Percentiles rank a stretch among this genome's conserved stretches.
Conservation (phyloP, 2,113 vertebrate genomes). For the Erpornis zantholeuca region DNA sequence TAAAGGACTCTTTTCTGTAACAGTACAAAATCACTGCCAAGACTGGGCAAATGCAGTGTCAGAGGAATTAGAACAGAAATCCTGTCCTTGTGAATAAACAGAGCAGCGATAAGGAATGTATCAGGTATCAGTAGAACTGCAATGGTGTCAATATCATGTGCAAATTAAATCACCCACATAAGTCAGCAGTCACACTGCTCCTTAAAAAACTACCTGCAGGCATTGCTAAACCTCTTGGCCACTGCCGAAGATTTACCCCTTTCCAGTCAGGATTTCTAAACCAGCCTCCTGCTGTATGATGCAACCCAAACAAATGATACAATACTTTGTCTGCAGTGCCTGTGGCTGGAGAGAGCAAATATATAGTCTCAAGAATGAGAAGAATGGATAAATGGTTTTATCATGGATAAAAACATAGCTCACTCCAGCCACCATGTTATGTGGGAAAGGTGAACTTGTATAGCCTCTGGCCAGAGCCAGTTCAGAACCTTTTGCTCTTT, state of each 20-base stretch:
- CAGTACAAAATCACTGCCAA: neutral
- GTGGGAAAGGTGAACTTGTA: neutral
- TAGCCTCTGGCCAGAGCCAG: neutral
- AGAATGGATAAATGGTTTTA: neutral
- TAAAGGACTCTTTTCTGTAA: neutral
- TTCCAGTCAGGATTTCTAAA: neutral
- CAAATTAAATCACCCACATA: neutral
- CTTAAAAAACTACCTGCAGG: neutral
- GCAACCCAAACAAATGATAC: neutral
- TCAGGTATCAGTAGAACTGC: neutral
- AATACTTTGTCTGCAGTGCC: neutral
- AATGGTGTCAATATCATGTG: neutral
- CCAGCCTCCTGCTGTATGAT: neutral
- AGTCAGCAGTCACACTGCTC: neutral
- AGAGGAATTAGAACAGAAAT: neutral
- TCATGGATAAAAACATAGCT: neutral
- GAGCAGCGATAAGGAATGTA: neutral
- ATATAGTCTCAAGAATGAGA: neutral
- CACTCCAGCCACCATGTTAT: rapidly evolving
- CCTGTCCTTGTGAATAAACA: neutral
- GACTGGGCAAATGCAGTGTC: neutral
- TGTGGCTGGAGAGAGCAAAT: neutral
- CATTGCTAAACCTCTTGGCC: neutral
- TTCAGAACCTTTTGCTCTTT: neutral
- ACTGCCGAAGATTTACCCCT: neutral